Evolutionary conservation across 2,113 vertebrate genomes (phyloP).

Genomic region (Tringa solitaria): DNA sequence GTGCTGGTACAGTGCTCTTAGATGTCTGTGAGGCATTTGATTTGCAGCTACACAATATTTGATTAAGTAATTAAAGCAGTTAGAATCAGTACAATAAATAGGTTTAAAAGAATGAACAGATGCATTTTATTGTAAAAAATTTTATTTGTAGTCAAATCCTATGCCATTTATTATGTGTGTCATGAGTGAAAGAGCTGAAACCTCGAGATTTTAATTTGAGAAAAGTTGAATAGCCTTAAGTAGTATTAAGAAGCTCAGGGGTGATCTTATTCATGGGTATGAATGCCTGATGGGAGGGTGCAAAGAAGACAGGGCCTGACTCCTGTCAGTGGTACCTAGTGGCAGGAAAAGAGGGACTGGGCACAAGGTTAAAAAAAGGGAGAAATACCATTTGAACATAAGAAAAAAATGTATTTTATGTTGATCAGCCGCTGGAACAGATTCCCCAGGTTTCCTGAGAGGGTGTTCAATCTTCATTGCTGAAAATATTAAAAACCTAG

Average conservation of each 20-base stretch:
- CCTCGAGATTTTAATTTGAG: rapidly evolving
- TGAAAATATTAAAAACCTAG: neutral
- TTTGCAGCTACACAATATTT: constrained; percentile 3
- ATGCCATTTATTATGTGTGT: neutral
- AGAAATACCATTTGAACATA: neutral
- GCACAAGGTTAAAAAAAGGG: neutral
- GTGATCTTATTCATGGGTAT: neutral
- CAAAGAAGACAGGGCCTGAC: neutral
- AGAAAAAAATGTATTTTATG: rapidly evolving
- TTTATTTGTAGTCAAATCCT: neutral
- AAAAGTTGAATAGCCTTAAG: neutral
- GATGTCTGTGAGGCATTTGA: neutral
- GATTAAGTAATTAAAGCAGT: constrained; percentile 12
- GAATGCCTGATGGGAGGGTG: neutral
- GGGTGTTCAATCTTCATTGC: rapidly evolving
- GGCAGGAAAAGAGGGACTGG: neutral
- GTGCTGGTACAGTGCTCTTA: neutral
- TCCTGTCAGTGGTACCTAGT: neutral
- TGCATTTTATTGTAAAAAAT: neutral
- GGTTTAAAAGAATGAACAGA: constrained; percentile 7
- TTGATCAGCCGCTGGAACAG: neutral
- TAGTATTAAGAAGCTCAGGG: neutral
- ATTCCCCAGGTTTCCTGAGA: neutral
- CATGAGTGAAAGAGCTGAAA: neutral
- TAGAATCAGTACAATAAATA: constrained; percentile 4